Conservation (phyloP, 64 coral and sea anemone genomes). For the Stichodactyla mertensii region DNA sequence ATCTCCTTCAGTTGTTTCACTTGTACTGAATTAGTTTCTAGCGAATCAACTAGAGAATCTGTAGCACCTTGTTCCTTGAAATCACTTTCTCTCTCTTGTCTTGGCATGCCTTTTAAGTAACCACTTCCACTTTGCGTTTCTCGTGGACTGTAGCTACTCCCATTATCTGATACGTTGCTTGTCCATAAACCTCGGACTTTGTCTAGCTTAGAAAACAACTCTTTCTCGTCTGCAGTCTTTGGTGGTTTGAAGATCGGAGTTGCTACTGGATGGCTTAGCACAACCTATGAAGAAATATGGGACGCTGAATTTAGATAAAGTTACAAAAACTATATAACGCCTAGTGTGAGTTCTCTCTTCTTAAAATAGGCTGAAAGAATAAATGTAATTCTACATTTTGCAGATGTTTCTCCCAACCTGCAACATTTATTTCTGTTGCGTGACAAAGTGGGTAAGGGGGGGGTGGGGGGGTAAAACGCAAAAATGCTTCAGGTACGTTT, state of each 20-base stretch:
- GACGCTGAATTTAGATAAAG: no score
- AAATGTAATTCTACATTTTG: no score
- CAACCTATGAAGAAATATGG: not conserved
- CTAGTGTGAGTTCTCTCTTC: no score
- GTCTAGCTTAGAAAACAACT: slow-evolving; percentile 42
- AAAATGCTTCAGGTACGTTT: no score
- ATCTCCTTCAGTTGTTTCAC: not conserved
- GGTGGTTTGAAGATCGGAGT: slow-evolving; percentile 27
- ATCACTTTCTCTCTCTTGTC: not conserved
- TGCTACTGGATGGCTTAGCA: not conserved
- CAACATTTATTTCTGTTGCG: no score
- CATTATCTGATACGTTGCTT: not conserved
- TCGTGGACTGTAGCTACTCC: not conserved
- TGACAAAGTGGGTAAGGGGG: no score
- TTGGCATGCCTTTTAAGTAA: not conserved
- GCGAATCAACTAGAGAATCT: not conserved
- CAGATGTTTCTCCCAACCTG: no score
- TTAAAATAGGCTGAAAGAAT: no score
- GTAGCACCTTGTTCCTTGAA: not conserved
- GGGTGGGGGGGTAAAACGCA: no score
- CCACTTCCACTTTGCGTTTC: not conserved
- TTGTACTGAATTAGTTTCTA: not conserved
- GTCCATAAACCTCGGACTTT: slow-evolving; percentile 44
- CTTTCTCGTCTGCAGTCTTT: slow-evolving; percentile 39
- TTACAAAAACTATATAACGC: no score